Percentiles rank a stretch among this genome's conserved stretches.
These are phyloP conservation scores for Chaenocephalus aceratus DNA, from an alignment of 2,113 vertebrate genomes.

Conservation along the genomic window DNA sequence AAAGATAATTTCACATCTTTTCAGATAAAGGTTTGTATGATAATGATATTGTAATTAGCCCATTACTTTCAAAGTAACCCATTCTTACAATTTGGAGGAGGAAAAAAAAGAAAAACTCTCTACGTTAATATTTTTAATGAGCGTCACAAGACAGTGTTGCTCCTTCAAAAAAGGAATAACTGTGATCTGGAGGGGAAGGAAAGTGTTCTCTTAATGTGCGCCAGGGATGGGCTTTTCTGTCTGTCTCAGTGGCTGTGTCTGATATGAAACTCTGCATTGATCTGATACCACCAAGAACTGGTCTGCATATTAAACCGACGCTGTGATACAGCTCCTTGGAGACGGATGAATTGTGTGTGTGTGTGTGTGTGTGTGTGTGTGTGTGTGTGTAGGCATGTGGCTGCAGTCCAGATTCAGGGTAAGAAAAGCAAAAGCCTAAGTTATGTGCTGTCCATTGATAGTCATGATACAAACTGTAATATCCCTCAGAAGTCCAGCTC, in stretches of 20 bases:
- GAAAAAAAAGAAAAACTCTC: slow-evolving; percentile 16
- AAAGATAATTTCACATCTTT: slow-evolving; percentile 39
- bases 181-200: slow-evolving; percentile 69
- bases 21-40: slow-evolving; percentile 37
- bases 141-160: slow-evolving; percentile 66
- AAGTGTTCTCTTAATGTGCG: slow-evolving; percentile 71
- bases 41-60: slow-evolving; percentile 67
- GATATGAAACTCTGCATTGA: slow-evolving; percentile 77
- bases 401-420: slow-evolving; percentile 53
- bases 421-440: slow-evolving; percentile 29
- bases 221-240: slow-evolving; percentile 74
- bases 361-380: slow-evolving; percentile 43
- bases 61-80: slow-evolving; percentile 70
- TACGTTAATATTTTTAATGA: slow-evolving; percentile 75
- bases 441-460: slow-evolving; percentile 55
- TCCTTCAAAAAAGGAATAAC: slow-evolving; percentile 65
- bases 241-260: slow-evolving; percentile 70
- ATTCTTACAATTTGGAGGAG: slow-evolving; percentile 51
- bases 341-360: slow-evolving; percentile 33
- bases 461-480: slow-evolving; percentile 59
- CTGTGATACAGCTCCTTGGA: slow-evolving; percentile 53
- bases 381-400: slow-evolving; percentile 35
- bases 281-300: slow-evolving; percentile 76
- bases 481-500: slow-evolving; percentile 57
- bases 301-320: slow-evolving; percentile 71